Base-by-base conservation (phyloP, 1,140 invertebrate species). In the Latrodectus geometricus region DNA sequence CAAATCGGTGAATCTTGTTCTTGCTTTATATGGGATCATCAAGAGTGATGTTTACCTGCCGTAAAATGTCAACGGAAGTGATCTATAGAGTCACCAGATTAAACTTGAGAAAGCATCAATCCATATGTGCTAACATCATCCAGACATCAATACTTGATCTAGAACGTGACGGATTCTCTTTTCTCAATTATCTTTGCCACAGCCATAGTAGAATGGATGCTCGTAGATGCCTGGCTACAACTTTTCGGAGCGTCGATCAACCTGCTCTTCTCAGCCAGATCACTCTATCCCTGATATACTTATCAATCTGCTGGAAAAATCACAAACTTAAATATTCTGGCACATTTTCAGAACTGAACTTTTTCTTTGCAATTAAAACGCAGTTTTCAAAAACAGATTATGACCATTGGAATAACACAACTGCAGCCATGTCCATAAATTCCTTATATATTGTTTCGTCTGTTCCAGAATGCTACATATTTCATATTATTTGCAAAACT, bases 121-220 rank as follows among this genome's bases (percentile, higher is more conserved):
- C 72, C 72, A 74, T n/a, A n/a, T 74, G 72, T 74, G 72, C 21
- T 74, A n/a, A 74, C 20, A 50, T 74, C 72, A 17, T n/a, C 15
- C 72, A 11, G 72, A n/a, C 72, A 9, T 11, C 20, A 74, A 9
- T n/a, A 74, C 9, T 15, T 11, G 11, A 9, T 23, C 20, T 74
- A 9, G n/a, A 74, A 35, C 72, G 72, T 74, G 72, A 9, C 72
- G n/a, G 9, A 74, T 74, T 74, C 49, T 15, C 72, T 23, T 74
- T 9, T 74, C n/a, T n/a, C 72, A 74, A 74, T n/a, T n/a, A 74
- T 50, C 49, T 74, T 74, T 50, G 72, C 72, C 72, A 74, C 49
- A 74, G 21, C 72, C 20, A 17, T 9, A 11, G 72, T n/a, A 74
- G 9, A 11, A 50, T 74, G 72, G n/a, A 74, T n/a, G n/a, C 20